phyloP scores from a whole-genome alignment of 2,888 invertebrate genomes.

The Conops quadrifasciatus region DNA sequence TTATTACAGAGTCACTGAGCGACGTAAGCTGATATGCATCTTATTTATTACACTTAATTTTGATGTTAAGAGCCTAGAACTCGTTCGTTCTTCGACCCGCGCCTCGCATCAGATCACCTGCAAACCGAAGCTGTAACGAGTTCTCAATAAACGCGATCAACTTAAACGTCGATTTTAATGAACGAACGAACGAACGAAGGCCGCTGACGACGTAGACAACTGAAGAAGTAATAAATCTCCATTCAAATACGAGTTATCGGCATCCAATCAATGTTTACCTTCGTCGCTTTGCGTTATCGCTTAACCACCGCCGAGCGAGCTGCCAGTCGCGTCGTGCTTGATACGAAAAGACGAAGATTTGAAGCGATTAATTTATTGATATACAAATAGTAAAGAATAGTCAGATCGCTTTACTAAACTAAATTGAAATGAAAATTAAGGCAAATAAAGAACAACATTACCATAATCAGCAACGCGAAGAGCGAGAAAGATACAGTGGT shows the following conservation, averaged over 20 bases:
- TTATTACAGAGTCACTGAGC: no score
- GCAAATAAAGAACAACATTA: constrained; percentile 12
- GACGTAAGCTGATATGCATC: no score
- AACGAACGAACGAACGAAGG: neutral
- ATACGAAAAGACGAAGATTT: constrained; percentile 5
- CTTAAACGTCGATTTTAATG: constrained; percentile 4
- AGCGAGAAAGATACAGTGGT: neutral
- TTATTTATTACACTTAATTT: no score
- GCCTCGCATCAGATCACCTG: neutral
- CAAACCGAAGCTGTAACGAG: neutral
- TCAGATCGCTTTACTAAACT: constrained; percentile 8
- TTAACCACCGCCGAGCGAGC: neutral
- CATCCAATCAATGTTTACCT: constrained; percentile 14
- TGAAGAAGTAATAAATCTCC: constrained; percentile 33
- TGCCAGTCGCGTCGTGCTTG: neutral
- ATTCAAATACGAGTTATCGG: constrained; percentile 23
- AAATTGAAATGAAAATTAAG: constrained; percentile 33
- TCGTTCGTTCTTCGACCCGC: no score
- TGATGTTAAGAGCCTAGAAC: no score
- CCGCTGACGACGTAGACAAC: neutral
- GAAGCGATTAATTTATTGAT: constrained; percentile 17
- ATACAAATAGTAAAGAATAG: constrained; percentile 22
- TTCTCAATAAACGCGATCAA: constrained; percentile 23
- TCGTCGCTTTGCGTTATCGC: neutral
- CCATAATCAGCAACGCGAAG: no score